phyloP scores from a whole-genome alignment of 2,113 vertebrate species.

The Symphodus melops region DNA sequence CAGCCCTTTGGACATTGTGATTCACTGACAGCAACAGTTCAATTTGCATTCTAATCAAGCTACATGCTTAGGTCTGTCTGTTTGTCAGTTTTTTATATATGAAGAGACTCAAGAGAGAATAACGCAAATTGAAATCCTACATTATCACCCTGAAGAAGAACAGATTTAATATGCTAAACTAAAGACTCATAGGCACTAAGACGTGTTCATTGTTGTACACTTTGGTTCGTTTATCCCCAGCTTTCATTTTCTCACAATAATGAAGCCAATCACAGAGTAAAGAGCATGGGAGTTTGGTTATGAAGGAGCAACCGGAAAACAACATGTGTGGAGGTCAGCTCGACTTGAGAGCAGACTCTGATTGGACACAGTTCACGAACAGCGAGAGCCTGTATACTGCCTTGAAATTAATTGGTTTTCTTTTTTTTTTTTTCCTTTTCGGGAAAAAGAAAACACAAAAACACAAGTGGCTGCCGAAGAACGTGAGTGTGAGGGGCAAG shows the following conservation, averaged over 20 bases:
- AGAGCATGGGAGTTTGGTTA: slow-evolving; percentile 14
- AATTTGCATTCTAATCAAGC: slow-evolving; percentile 48
- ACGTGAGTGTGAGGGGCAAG: slow-evolving; percentile 19
- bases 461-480: slow-evolving; percentile 39
- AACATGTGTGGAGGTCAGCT: slow-evolving; percentile 57
- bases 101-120: slow-evolving; percentile 53
- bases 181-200: slow-evolving; percentile 46
- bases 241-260: slow-evolving; percentile 38
- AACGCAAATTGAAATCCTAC: slow-evolving; percentile 19
- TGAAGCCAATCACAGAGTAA: slow-evolving; percentile 42
- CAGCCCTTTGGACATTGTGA: slow-evolving; percentile 66
- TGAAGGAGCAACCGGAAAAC: slow-evolving; percentile 14
- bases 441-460: slow-evolving; percentile 6
- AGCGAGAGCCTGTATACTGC: slow-evolving; percentile 50
- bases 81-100: slow-evolving; percentile 55
- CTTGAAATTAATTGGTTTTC: slow-evolving; percentile 75
- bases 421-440: slow-evolving; percentile 64
- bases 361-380: slow-evolving; percentile 60
- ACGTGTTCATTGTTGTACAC: slow-evolving; percentile 5
- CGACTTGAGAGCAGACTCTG: slow-evolving; percentile 48
- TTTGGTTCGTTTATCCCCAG: slow-evolving; percentile 40
- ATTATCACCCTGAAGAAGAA: slow-evolving; percentile 42
- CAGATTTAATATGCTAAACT: slow-evolving; percentile 44
- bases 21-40: slow-evolving; percentile 58
- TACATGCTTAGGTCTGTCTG: slow-evolving; percentile 46